These are phyloP conservation scores for Brachionus koreanus DNA, from an alignment of 1,140 invertebrate species.

Conservation along the genomic window DNA sequence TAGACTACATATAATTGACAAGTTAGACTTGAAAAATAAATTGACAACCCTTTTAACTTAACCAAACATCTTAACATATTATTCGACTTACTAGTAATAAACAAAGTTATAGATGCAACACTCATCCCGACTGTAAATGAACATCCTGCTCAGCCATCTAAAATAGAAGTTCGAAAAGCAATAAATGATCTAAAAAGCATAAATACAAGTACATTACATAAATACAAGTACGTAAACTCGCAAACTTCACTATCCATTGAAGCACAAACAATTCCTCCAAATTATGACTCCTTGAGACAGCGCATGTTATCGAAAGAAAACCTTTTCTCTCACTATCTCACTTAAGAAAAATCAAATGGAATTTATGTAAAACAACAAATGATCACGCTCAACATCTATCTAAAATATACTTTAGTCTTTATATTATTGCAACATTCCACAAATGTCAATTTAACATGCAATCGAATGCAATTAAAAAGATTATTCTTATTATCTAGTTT, in stretches of 20 bases:
- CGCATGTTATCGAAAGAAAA: background rate
- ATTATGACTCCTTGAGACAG: background rate
- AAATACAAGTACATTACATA: background rate
- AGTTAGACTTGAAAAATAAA: too few relatives aligned
- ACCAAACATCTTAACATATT: background rate
- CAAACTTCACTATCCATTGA: background rate
- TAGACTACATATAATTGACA: background rate
- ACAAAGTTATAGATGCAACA: background rate
- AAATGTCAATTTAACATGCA: too few relatives aligned
- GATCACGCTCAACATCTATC: too few relatives aligned
- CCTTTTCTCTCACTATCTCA: background rate
- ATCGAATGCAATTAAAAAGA: too few relatives aligned
- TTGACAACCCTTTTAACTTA: background rate
- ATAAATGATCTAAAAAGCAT: background rate
- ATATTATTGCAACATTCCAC: too few relatives aligned
- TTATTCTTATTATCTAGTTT: too few relatives aligned
- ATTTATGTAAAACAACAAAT: too few relatives aligned
- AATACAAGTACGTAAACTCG: background rate
- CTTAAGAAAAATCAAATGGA: too few relatives aligned
- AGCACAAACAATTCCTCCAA: background rate
- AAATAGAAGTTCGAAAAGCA: background rate
- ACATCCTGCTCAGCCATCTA: background rate
- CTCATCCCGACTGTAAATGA: background rate
- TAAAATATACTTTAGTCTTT: too few relatives aligned
- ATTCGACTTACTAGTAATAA: background rate